Conservation (phyloP, 2,797 vertebrate genomes). For the Aselliscus stoliczkanus region DNA sequence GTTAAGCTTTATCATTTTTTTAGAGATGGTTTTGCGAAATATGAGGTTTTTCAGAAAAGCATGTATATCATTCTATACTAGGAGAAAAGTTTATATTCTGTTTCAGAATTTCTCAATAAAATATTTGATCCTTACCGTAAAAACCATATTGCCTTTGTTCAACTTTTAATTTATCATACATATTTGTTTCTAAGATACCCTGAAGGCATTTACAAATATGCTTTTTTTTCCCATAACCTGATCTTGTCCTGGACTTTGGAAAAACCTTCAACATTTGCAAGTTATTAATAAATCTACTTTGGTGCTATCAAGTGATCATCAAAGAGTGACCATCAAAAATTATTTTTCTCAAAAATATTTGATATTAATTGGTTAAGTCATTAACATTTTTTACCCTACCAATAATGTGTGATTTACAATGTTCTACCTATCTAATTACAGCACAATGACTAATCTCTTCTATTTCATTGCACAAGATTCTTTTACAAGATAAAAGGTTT, state of each 20-base stretch:
- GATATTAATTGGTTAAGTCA: constrained; percentile 17
- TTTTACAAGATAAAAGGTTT: constrained; percentile 44
- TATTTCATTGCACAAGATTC: constrained; percentile 18
- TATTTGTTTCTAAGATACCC: background rate
- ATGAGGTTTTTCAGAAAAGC: background rate
- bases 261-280: background rate
- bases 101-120: constrained; percentile 15
- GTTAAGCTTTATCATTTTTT: background rate
- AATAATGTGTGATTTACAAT: background rate
- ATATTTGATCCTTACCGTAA: background rate
- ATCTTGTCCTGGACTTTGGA: background rate
- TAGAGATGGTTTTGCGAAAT: background rate
- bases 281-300: background rate
- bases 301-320: background rate
- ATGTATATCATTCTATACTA: background rate
- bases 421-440: constrained; percentile 31
- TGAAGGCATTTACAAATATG: background rate
- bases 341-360: constrained; percentile 12
- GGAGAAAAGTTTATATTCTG: background rate
- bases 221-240: background rate
- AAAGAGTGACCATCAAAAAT: background rate
- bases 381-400: background rate
- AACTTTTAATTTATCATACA: background rate
- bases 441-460: constrained; percentile 21
- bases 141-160: background rate